Percentiles rank a stretch among this genome's conserved stretches.
Conservation (phyloP, 2,113 vertebrate genomes). For the Plecturocebus donacophilus region DNA sequence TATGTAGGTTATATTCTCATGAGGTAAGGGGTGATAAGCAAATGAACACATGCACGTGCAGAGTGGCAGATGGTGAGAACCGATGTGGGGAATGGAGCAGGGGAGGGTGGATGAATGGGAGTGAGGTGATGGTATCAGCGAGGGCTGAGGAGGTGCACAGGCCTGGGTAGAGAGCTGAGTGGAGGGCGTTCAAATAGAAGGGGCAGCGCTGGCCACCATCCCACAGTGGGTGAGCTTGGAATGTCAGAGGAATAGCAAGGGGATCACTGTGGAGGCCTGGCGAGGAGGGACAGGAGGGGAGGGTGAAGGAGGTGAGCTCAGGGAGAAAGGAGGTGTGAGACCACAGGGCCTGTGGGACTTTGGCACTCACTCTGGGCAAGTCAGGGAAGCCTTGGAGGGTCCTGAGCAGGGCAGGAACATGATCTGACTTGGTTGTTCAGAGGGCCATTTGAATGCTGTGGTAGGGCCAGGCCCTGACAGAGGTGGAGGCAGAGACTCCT, state of each 20-base stretch:
- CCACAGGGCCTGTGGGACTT: neutral
- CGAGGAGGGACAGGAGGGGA: slow-evolving; percentile 15
- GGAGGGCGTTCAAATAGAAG: neutral
- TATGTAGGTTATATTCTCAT: neutral
- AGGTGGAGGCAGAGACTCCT: neutral
- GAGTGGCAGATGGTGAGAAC: neutral
- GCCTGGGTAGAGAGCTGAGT: neutral
- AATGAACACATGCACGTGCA: neutral
- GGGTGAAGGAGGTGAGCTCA: slow-evolving; percentile 39
- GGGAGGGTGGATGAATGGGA: too few species aligned
- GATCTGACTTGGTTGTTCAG: neutral
- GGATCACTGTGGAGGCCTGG: neutral
- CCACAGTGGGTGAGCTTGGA: fast-evolving
- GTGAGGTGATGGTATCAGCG: neutral
- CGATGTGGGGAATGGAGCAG: neutral
- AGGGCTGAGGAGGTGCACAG: neutral
- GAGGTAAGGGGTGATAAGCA: neutral
- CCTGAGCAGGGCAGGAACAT: neutral
- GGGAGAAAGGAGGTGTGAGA: neutral
- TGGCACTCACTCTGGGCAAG: neutral
- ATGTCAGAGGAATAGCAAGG: neutral
- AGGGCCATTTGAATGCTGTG: neutral
- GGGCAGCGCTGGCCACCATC: neutral
- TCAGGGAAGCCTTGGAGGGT: neutral
- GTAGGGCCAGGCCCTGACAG: neutral